Base-by-base conservation (phyloP, 1,140 invertebrate genomes). In the Ceratina australensis region DNA sequence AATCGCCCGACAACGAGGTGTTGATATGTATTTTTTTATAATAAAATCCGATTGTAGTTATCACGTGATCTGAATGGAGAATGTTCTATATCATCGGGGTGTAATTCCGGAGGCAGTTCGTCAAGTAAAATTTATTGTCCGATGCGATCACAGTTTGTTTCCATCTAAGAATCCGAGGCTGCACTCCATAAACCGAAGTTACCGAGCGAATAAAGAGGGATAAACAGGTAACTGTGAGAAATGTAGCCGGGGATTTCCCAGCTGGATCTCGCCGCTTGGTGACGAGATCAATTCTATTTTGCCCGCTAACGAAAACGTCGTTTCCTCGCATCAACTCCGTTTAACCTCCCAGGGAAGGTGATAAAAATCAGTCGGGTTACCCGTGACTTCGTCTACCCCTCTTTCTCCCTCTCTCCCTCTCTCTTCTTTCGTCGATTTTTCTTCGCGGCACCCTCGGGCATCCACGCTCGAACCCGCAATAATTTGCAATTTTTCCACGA, bases 201-300 rank as follows among this genome's bases (percentile, higher is more conserved):
- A 54, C n/a, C 4, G n/a, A 54, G 52, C 52, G 52, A 54, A n/a
- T n/a, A n/a, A 54, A 54, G n/a, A n/a, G 52, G n/a, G n/a, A 16
- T 18, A 54, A 54, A 54, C 52, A 18, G 52, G 52, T n/a, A 54
- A 54, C 52, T 10, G 33, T 16, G 52, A n/a, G 52, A 54, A 54
- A 18, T 54, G 52, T 54, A 18, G 52, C 52, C 16, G n/a, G 15
- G 52, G 16, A 18, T 54, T 54, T 54, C 33, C 33, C 33, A 42
- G 33, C 33, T 42, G 33, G 33, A 42, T 42, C 33, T 10, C 33
- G 33, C 3, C 33, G 33, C 33, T n/a, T 15, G n/a, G 52, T 54
- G 15, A 18, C n/a, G 52, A 54, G n/a, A 54, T 54, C 52, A 54
- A 54, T 54, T 54, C 52, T 54, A n/a, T 54, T 54, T 54, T n/a